These are phyloP conservation scores for Genyomyrus donnyi DNA, from an alignment of 2,113 vertebrate genomes.

Conservation along the genomic window DNA sequence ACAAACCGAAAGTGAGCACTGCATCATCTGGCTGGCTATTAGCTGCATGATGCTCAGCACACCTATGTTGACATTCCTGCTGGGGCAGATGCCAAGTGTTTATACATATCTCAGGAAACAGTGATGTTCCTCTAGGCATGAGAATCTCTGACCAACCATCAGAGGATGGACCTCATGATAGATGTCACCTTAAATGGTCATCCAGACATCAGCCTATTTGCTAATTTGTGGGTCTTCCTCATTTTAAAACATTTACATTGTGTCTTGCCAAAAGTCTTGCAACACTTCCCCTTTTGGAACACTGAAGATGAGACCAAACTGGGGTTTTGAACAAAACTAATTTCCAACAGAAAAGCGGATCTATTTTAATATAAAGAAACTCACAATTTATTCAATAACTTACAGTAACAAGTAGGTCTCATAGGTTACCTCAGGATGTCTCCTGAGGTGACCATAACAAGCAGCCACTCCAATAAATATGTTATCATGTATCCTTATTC, in stretches of 20 bases:
- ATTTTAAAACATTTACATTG: neutral
- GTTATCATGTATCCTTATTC: neutral
- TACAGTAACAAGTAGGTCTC: neutral
- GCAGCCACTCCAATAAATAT: neutral
- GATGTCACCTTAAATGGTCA: neutral
- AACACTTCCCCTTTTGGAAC: neutral
- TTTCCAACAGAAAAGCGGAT: neutral
- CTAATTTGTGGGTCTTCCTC: neutral
- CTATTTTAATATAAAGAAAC: neutral
- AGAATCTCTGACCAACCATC: neutral
- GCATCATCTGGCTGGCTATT: neutral
- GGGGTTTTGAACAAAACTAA: neutral
- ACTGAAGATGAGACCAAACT: neutral
- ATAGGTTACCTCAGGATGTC: neutral
- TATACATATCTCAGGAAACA: neutral
- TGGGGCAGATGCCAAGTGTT: neutral
- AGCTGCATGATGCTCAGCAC: neutral
- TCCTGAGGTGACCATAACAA: neutral
- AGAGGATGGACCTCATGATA: neutral
- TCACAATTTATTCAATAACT: neutral
- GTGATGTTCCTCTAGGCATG: neutral
- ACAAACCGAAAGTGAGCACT: neutral
- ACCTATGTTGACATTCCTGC: neutral
- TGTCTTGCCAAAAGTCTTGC: neutral
- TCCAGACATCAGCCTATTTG: neutral